Base-by-base conservation (phyloP, 2,113 vertebrate genomes). In the Gnathochromis pfefferi region DNA sequence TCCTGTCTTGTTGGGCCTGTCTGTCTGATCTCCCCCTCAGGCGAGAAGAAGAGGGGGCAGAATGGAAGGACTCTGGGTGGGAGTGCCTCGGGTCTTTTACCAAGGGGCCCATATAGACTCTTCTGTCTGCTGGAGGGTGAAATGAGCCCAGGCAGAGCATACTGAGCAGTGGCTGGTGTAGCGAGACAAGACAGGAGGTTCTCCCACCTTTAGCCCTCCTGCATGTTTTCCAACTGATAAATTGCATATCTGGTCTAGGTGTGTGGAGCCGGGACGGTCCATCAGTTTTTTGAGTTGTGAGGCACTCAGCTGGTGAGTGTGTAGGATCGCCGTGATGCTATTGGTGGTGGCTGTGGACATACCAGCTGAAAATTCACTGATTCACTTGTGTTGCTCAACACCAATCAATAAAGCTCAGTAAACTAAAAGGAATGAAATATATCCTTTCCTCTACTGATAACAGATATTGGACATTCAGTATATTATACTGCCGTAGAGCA, bases 91-190 rank as follows among this genome's bases (percentile, higher is more conserved):
- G 93, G 95, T 93, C 89, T 94, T 91, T 91, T 84, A 92, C 91
- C 80, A 57, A 89, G 84, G 91, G 87, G 87, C 80, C 92, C 70
- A 86, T 92, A 92, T 86, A 92, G 92, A 91, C 94, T 94, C 94
- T 85, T 85, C 94, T 96, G 95, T 90, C 89, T 83, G 93, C 94
- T 95, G 93, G 95, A 96, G 96, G 96, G 93, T 96, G 95, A 96
- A 96, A 96, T 96, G 93, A 96, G 91, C 91, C 93, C 93, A 95
- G 92, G 94, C 94, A 91, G 91, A 95, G 93, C 91, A 94, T 93
- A 89, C 93, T 90, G 93, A 95, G 93, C 93, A 94, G 91, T 85
- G 88, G 87, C 83, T 94, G 93, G 51, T 91, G 91, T 88, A 93
- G 93, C 84, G 33, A 94, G 92, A 94, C 92, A 85, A 91, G 90